Evolutionary conservation across 2,113 vertebrate genomes (phyloP).

Genomic region (Zosterops hypoxanthus): DNA sequence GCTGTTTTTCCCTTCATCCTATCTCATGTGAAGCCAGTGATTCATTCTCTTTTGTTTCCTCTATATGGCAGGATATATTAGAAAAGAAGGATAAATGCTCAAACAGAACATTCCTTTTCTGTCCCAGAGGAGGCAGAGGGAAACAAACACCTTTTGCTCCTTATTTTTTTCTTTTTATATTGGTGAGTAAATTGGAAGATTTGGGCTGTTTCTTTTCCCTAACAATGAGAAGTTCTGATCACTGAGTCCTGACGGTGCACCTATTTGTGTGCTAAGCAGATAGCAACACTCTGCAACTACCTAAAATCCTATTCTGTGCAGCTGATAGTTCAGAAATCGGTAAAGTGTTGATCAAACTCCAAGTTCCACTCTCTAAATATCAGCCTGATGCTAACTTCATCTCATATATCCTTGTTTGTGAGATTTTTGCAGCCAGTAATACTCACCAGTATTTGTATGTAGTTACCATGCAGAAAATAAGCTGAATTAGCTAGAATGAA

Average conservation of each 20-base stretch:
- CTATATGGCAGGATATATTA: background rate
- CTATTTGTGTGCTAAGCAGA: background rate
- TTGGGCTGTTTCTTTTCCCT: background rate
- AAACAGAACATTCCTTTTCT: background rate
- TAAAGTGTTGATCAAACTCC: background rate
- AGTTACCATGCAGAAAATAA: background rate
- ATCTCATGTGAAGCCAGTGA: background rate
- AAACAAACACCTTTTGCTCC: background rate
- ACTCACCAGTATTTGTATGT: background rate
- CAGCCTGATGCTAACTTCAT: background rate
- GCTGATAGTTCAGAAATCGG: background rate
- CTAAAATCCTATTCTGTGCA: background rate
- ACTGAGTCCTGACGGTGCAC: fast-evolving
- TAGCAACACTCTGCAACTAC: background rate
- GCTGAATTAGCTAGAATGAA: background rate
- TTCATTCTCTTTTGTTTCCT: background rate
- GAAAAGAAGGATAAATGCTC: background rate
- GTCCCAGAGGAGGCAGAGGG: background rate
- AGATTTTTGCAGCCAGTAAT: background rate
- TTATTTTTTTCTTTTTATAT: background rate
- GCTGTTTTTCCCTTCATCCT: background rate
- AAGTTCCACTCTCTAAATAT: background rate
- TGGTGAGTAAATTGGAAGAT: background rate
- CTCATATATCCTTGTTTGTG: background rate
- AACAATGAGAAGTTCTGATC: background rate